A percentile compares a stretch with the other conserved stretches of the same genome.
phyloP scores from a whole-genome alignment of 2,888 invertebrate genomes.

The Falcaria lacertinaria region DNA sequence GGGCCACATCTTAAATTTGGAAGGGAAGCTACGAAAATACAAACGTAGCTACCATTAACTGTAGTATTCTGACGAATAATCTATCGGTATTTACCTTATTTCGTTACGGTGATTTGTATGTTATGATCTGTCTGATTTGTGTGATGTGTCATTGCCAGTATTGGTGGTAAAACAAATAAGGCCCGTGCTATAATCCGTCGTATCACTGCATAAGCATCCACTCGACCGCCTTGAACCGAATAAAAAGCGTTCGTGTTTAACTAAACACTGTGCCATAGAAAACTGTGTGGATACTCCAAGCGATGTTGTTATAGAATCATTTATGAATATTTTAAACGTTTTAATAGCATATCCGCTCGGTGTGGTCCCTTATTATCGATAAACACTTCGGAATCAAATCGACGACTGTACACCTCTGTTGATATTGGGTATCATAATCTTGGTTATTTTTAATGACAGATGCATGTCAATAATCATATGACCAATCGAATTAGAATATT shows the following conservation, averaged over 20 bases:
- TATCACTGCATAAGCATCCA: background rate
- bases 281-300: slow-evolving; percentile 10
- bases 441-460: background rate
- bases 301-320: slow-evolving; percentile 11
- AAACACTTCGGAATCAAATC: slow-evolving; percentile 38
- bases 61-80: too few relatives aligned
- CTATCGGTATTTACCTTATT: too few relatives aligned
- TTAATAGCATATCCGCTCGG: slow-evolving; percentile 17
- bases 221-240: slow-evolving; percentile 7
- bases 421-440: background rate
- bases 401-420: slow-evolving; percentile 1
- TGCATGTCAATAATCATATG: too few relatives aligned
- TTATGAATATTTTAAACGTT: slow-evolving; percentile 27
- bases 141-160: slow-evolving; percentile 26
- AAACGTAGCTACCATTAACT: too few relatives aligned
- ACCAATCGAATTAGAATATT: too few relatives aligned
- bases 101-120: too few relatives aligned
- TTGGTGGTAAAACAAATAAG: slow-evolving; percentile 31
- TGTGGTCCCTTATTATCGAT: slow-evolving; percentile 53
- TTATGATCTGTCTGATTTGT: too few relatives aligned
- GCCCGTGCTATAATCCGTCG: slow-evolving; percentile 3
- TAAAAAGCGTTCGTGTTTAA: slow-evolving; percentile 51
- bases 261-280: slow-evolving; percentile 49
- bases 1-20: too few relatives aligned
- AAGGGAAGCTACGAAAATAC: too few relatives aligned